Evolutionary conservation across 2,888 invertebrate genomes (phyloP), one percentile per base, ranked within the genome.

Genomic region (Tetragonisca angustula): DNA sequence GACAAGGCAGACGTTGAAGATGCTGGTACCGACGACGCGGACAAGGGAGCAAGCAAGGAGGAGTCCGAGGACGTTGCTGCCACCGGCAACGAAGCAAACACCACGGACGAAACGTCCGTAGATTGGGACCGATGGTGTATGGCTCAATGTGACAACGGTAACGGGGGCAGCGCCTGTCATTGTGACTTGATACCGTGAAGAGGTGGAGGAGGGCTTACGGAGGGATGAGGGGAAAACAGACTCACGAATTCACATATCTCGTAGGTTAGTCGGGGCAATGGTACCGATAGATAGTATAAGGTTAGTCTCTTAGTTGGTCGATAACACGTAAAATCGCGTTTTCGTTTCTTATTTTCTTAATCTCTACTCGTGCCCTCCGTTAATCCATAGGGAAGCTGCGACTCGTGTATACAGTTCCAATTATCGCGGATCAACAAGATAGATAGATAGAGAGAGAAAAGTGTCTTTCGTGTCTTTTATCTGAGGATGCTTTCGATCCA

Each of bases 121-220:
- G 87, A 87, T 49, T 97, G 97, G 97, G 94, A 95, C 27, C 95
- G 95, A 76, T 96, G 97, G 96, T 97, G 97, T 94, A 95, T 95
- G 90, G 93, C 95, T 11, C 96, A 96, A 90, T 97, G 97, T 93
- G 94, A 95, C 59, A 95, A 96, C 90, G 97, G 97, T 2, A 96
- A 97, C 87, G 97, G 97, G 78, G 97, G 97, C n/a, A 96, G 96
- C 49, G 97, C 97, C 85, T 97, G 97, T 95, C 96, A 97, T 94
- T 97, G 97, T 94, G 96, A 97, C 94, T 95, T 97, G 77, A 95
- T 96, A 69, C 97, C 97, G 1, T 91, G 81, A 88, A 61, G 69
- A 73, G 56, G 11, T 9, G 43, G 81, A 59, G 13, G 4, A 32
- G 61, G 52, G 64, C 0, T 4, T 4, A 0, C 1, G 65, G 65